Conservation (phyloP, 2,113 vertebrate species). For the Pelobates fuscus region DNA sequence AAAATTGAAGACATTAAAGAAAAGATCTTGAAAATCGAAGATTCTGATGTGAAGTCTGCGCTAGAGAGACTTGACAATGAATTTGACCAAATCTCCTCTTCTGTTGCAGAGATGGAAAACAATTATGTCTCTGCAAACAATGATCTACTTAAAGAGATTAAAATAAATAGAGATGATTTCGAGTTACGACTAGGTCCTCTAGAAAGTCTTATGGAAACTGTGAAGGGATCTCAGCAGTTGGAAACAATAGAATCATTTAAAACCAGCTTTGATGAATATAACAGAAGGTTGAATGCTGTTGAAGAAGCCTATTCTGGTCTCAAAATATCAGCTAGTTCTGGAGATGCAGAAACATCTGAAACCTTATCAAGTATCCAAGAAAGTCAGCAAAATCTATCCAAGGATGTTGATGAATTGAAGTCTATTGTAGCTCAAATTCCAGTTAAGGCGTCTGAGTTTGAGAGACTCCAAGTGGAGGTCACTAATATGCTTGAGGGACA, state of each 20-base stretch:
- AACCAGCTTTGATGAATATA: slow-evolving; percentile 65
- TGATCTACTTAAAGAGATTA: slow-evolving; percentile 58
- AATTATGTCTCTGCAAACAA: slow-evolving; percentile 48
- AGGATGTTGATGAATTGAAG: slow-evolving; percentile 64
- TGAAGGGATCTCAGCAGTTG: slow-evolving; percentile 58
- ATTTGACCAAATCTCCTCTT: slow-evolving; percentile 59
- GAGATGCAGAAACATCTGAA: slow-evolving; percentile 49
- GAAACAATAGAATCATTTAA: slow-evolving; percentile 69
- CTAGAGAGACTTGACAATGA: slow-evolving; percentile 65
- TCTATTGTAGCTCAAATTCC: slow-evolving; percentile 70
- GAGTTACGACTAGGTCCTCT: slow-evolving; percentile 69
- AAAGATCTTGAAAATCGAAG: slow-evolving; percentile 69
- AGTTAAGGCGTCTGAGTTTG: slow-evolving; percentile 57
- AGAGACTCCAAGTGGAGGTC: slow-evolving; percentile 64
- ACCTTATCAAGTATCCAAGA: slow-evolving; percentile 62
- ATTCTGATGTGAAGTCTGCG: slow-evolving; percentile 66
- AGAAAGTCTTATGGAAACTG: slow-evolving; percentile 68
- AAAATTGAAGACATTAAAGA: slow-evolving; percentile 73
- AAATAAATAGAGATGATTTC: slow-evolving; percentile 64
- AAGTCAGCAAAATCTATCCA: slow-evolving; percentile 63
- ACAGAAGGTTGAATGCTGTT: slow-evolving; percentile 66
- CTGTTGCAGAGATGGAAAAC: slow-evolving; percentile 60
- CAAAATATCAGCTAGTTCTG: slow-evolving; percentile 48
- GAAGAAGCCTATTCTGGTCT: slow-evolving; percentile 55
- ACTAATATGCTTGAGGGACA: slow-evolving; percentile 60